A percentile compares a stretch with the other conserved stretches of the same genome.
phyloP scores from a whole-genome alignment of 1,140 invertebrate genomes.

The Achroia grisella region DNA sequence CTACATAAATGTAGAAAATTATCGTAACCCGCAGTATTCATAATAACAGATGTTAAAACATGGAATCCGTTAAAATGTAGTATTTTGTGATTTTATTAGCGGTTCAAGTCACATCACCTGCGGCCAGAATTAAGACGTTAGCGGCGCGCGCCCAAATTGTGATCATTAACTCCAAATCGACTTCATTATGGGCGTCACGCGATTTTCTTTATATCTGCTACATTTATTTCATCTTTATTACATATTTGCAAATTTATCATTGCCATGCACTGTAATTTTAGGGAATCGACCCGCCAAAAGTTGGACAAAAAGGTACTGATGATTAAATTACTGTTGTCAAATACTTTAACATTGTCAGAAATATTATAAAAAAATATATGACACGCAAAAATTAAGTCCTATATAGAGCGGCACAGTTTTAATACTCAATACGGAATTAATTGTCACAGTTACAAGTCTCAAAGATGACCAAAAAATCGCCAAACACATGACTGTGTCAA shows the following conservation, averaged over 20 bases:
- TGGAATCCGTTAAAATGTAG: not conserved
- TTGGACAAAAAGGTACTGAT: too few relatives aligned
- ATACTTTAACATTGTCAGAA: too few relatives aligned
- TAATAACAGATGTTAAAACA: not conserved
- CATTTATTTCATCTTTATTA: conserved; percentile 15
- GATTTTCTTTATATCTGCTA: conserved; percentile 19
- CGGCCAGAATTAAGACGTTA: conserved; percentile 7
- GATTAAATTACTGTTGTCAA: too few relatives aligned
- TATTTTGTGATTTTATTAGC: conserved; percentile 5
- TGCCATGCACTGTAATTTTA: conserved; percentile 2
- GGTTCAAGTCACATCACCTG: conserved; percentile 4
- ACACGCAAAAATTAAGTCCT: too few relatives aligned
- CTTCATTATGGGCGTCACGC: conserved; percentile 37
- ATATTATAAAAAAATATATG: too few relatives aligned
- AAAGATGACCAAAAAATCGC: too few relatives aligned
- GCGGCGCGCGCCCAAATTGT: conserved; percentile 24
- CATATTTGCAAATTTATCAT: conserved; percentile 6
- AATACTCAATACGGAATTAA: too few relatives aligned
- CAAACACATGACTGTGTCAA: too few relatives aligned
- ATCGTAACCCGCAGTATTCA: too few relatives aligned
- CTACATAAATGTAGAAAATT: too few relatives aligned
- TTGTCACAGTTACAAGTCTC: too few relatives aligned
- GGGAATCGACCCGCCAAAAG: not conserved
- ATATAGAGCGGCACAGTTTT: too few relatives aligned
- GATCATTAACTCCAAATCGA: conserved; percentile 37